A percentile compares a stretch with the other conserved stretches of the same genome.
Evolutionary conservation across 1,140 invertebrate genomes (phyloP).

Genomic region (Nixonia krombeini): DNA sequence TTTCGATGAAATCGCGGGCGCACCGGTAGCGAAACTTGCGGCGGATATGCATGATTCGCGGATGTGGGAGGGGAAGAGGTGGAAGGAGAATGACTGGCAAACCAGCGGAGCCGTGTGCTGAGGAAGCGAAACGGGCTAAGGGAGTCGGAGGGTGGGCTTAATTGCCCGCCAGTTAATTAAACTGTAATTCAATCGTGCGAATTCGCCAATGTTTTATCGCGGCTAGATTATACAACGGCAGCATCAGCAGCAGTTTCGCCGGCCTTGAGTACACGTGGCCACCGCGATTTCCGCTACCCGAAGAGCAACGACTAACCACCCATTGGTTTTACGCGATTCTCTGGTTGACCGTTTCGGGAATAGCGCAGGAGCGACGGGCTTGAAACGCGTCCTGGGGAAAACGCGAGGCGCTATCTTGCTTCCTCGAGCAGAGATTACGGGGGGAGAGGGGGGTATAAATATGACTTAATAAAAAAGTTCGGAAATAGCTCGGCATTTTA

Average conservation of each 20-base stretch:
- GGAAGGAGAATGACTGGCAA: slow-evolving; percentile 21
- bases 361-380: too few relatives aligned
- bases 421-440: too few relatives aligned
- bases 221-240: slow-evolving; percentile 43
- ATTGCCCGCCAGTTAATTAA: slow-evolving; percentile 70
- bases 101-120: too few relatives aligned
- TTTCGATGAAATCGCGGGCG: slow-evolving; percentile 66
- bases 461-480: too few relatives aligned
- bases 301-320: too few relatives aligned
- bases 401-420: too few relatives aligned
- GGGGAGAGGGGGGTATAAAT: too few relatives aligned
- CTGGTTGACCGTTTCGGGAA: too few relatives aligned
- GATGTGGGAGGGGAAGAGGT: slow-evolving; percentile 35
- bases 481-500: too few relatives aligned
- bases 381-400: too few relatives aligned
- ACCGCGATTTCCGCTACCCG: too few relatives aligned
- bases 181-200: slow-evolving; percentile 71
- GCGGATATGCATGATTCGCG: slow-evolving; percentile 50
- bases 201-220: slow-evolving; percentile 69
- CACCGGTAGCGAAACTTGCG: slow-evolving; percentile 56
- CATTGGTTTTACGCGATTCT: too few relatives aligned
- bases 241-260: slow-evolving; percentile 41
- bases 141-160: slow-evolving; percentile 52
- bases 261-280: slow-evolving; percentile 33
- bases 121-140: neutral